Evolutionary conservation across 1,140 invertebrate genomes (phyloP), one percentile per base, ranked within the genome.

Genomic region (Steinernema khuongi): DNA sequence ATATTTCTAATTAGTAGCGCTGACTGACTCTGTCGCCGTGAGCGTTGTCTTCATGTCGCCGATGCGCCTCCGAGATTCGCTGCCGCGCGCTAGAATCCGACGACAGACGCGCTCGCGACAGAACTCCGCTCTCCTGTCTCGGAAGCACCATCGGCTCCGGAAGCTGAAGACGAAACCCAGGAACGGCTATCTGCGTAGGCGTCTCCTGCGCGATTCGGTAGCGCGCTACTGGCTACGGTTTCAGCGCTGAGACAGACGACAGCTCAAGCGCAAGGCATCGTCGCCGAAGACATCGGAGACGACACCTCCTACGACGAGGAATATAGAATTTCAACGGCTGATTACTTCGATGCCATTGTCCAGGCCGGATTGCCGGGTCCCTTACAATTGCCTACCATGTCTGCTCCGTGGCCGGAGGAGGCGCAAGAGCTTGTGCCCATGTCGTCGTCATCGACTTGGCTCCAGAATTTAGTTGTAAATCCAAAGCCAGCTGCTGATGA

Each of bases 271-370:
- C 50, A 22, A 4, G 19, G 50, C 11, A 60, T 17, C 11, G 26
- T n/a, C 14, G 7, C 2, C 50, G 50, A 60, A 60, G 50, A 11
- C 22, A n/a, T 17, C 50, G 50, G 22, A 60, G 50, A 60, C 19
- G 50, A 60, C 4, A 22, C 7, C 50, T 4, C 50, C 26, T 60
- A 60, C 50, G 50, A 60, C 50, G 50, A 60, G 7, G 50, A 60
- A 26, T 60, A 60, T 60, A 60, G 50, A 26, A 74, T 77, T 60
- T 77, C 75, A 18, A 71, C 75, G 18, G 75, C 75, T 19, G 73
- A 77, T 11, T 60, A 77, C 44, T 77, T 77, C 32, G 74, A 77
- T 67, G 75, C 75, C 4, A 77, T 77, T 18, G 60, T 77, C 22
- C 66, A 50, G 18, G 71, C 68, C 44, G 30, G 33, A 22, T 66